Conservation (phyloP, 2,113 vertebrate genomes). For the Crotalus helleri region DNA sequence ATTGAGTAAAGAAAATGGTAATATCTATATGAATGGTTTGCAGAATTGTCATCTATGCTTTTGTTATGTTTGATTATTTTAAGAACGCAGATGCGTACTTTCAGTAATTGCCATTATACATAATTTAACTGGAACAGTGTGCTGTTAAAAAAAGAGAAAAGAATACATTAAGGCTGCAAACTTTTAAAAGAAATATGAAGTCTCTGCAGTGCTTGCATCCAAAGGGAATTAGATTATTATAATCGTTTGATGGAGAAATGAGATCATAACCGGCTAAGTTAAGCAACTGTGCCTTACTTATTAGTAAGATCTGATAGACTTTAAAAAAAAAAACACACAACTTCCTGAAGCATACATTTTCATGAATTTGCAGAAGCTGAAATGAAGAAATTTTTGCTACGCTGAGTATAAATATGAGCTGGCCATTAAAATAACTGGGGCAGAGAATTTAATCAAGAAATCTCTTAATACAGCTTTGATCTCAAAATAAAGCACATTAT, state of each 20-base stretch:
- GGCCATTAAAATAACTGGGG: conserved; percentile 54
- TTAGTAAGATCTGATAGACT: conserved; percentile 42
- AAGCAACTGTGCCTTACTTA: conserved; percentile 54
- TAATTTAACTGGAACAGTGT: conserved; percentile 29
- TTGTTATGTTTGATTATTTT: conserved; percentile 32
- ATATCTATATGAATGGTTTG: not conserved
- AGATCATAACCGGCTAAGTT: conserved; percentile 42
- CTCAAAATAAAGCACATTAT: conserved; percentile 43
- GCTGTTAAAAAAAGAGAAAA: conserved; percentile 23
- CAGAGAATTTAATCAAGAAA: conserved; percentile 56
- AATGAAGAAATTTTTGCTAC: conserved; percentile 57
- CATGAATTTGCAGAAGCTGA: conserved; percentile 62
- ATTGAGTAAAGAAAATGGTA: conserved; percentile 28
- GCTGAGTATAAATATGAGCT: conserved; percentile 53
- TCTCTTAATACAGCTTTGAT: conserved; percentile 41
- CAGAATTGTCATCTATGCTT: not conserved
- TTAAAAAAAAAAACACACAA: conserved; percentile 30
- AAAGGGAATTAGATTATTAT: conserved; percentile 48
- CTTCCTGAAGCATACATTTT: conserved; percentile 48
- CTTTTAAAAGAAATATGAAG: conserved; percentile 32
- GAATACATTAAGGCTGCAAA: conserved; percentile 26
- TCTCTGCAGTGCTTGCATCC: conserved; percentile 20
- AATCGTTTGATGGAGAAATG: conserved; percentile 48
- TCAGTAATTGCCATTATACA: conserved; percentile 23
- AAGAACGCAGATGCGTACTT: conserved; percentile 15